Conservation (phyloP, 2,797 vertebrate genomes). For the Enteromius viviparus region DNA sequence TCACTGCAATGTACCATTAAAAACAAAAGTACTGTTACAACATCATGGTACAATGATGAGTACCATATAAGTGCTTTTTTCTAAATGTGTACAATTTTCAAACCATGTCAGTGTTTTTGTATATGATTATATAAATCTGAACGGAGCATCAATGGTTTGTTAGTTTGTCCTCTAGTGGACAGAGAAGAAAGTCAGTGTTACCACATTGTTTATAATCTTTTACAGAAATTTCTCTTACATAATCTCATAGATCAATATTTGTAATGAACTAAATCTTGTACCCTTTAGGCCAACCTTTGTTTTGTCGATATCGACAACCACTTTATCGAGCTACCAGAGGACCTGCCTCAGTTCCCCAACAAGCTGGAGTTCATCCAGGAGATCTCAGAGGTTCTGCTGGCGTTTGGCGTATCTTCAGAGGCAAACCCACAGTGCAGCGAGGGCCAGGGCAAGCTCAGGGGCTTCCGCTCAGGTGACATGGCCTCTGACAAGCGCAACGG, state of each 20-base stretch:
- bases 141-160: neutral
- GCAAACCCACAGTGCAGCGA: conserved; percentile 88
- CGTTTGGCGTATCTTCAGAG: conserved; percentile 90
- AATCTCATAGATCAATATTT: conserved; percentile 15
- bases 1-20: neutral
- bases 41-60: neutral
- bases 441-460: conserved; percentile 83
- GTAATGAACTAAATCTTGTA: neutral
- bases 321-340: conserved; percentile 96
- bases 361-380: conserved; percentile 99
- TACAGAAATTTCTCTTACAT: neutral
- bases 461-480: conserved; percentile 83
- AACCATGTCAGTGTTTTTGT: neutral
- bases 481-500: conserved; percentile 95
- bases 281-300: conserved; percentile 92
- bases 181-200: neutral
- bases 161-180: neutral
- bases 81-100: neutral
- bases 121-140: neutral
- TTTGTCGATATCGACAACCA: conserved; percentile 99
- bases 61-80: neutral
- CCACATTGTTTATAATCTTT: neutral
- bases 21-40: neutral
- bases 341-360: conserved; percentile 97
- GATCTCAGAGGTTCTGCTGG: conserved; percentile 93